phyloP scores from a whole-genome alignment of 2,888 invertebrate genomes.

The Rhaphigaster nebulosa region DNA sequence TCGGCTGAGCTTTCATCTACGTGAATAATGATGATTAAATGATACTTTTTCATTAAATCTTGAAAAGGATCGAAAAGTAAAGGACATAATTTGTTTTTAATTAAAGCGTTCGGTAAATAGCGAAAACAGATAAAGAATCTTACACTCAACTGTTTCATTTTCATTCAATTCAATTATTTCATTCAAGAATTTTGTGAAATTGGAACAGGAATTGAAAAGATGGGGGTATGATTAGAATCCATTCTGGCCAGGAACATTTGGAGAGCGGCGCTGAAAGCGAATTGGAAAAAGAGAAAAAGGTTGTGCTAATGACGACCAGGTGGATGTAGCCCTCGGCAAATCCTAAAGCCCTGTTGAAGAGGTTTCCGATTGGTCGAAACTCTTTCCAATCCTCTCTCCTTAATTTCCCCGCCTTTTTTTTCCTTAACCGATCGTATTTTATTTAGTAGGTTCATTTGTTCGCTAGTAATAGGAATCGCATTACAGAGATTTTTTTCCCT shows the following conservation, averaged over 20 bases:
- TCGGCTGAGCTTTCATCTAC: too few species aligned
- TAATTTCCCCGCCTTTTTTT: not conserved
- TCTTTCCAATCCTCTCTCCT: not conserved
- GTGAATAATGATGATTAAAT: too few species aligned
- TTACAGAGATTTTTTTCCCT: not conserved
- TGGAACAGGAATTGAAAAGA: not conserved
- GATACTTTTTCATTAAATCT: too few species aligned
- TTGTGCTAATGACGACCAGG: slow-evolving; percentile 15
- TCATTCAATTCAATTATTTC: not conserved
- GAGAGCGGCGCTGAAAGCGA: not conserved
- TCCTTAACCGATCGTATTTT: not conserved
- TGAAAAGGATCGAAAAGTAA: too few species aligned
- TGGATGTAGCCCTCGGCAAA: not conserved
- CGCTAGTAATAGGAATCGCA: not conserved
- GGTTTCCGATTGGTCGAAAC: not conserved
- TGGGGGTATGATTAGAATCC: not conserved
- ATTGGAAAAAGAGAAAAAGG: not conserved
- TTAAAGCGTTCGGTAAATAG: not conserved
- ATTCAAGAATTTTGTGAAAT: not conserved
- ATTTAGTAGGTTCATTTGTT: slow-evolving; percentile 15
- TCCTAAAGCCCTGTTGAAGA: not conserved
- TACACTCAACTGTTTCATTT: not conserved
- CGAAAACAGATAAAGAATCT: not conserved
- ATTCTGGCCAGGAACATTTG: not conserved
- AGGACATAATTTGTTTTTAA: too few species aligned